phyloP scores from a whole-genome alignment of 2,797 vertebrate species.

The Novumbra hubbsi region DNA sequence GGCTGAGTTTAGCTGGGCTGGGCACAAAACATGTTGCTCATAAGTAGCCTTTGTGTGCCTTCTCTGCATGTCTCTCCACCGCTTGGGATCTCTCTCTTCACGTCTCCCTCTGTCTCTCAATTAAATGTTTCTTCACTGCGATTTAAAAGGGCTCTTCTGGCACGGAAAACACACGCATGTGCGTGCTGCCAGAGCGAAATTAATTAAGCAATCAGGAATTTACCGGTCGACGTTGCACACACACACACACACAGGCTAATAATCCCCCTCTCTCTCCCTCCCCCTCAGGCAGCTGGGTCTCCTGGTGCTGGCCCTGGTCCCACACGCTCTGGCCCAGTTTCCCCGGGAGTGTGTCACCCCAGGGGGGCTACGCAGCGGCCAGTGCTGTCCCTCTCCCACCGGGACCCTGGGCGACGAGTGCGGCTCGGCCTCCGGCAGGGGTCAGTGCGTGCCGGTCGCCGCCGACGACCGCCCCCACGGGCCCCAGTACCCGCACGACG shows the following conservation, averaged over 20 bases:
- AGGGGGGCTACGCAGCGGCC: slow-evolving; percentile 75
- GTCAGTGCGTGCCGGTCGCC: slow-evolving; percentile 76
- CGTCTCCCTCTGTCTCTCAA: not conserved
- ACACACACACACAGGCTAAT: not conserved
- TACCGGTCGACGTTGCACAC: not conserved
- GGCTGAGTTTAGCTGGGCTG: not conserved
- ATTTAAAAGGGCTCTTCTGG: not conserved
- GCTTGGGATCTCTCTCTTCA: not conserved
- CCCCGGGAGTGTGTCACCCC: slow-evolving; percentile 82
- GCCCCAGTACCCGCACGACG: slow-evolving; percentile 87
- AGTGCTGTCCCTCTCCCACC: slow-evolving; percentile 86
- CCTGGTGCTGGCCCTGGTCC: slow-evolving; percentile 52
- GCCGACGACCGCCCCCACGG: slow-evolving; percentile 83
- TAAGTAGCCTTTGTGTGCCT: not conserved
- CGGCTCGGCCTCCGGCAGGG: slow-evolving; percentile 80
- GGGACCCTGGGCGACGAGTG: slow-evolving; percentile 78
- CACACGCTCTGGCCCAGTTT: slow-evolving; percentile 77
- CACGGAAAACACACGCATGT: not conserved
- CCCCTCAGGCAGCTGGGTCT: slow-evolving; percentile 42
- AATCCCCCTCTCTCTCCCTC: not conserved
- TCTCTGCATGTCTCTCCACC: not conserved
- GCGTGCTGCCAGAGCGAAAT: not conserved
- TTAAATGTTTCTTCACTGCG: not conserved
- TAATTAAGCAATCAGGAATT: not conserved
- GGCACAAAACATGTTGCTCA: not conserved